phyloP scores from a whole-genome alignment of 2,113 vertebrate genomes.

The Seriola quinqueradiata region DNA sequence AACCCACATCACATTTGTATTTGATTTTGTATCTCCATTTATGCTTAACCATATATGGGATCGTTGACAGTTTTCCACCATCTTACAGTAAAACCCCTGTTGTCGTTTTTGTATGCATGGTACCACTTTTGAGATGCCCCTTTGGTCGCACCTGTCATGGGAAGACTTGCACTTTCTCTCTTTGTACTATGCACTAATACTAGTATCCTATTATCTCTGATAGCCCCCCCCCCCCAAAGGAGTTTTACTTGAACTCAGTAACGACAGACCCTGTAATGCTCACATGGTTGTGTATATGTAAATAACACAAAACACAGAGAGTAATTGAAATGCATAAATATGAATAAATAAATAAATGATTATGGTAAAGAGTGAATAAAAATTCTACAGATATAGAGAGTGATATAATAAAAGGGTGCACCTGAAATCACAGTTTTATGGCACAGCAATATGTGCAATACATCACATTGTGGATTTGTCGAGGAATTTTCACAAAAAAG shows the following conservation, averaged over 20 bases:
- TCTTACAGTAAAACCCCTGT: slow-evolving; percentile 55
- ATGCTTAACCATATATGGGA: slow-evolving; percentile 47
- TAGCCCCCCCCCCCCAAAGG: slow-evolving; percentile 46
- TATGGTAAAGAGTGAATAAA: slow-evolving; percentile 43
- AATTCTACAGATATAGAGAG: slow-evolving; percentile 65
- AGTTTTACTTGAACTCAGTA: slow-evolving; percentile 78
- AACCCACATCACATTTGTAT: slow-evolving; percentile 36
- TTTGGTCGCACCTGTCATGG: slow-evolving; percentile 76
- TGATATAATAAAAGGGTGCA: slow-evolving; percentile 74
- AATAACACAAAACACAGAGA: slow-evolving; percentile 82
- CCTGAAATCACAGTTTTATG: slow-evolving; percentile 77
- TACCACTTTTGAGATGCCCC: slow-evolving; percentile 81
- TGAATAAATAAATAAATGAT: slow-evolving; percentile 57
- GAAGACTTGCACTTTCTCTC: slow-evolving; percentile 86
- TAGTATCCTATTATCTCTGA: slow-evolving; percentile 71
- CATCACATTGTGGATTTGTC: slow-evolving; percentile 79
- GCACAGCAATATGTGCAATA: slow-evolving; percentile 77
- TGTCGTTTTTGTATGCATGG: slow-evolving; percentile 81
- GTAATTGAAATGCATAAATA: slow-evolving; percentile 70
- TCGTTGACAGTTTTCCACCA: slow-evolving; percentile 54
- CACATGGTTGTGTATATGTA: slow-evolving; percentile 83
- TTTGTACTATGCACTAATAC: slow-evolving; percentile 85
- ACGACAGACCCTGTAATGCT: slow-evolving; percentile 74
- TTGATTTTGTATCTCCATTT: slow-evolving; percentile 57
- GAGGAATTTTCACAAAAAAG: slow-evolving; percentile 85